Conservation (phyloP, 2,888 invertebrate species). For the Carterocephalus palaemon region DNA sequence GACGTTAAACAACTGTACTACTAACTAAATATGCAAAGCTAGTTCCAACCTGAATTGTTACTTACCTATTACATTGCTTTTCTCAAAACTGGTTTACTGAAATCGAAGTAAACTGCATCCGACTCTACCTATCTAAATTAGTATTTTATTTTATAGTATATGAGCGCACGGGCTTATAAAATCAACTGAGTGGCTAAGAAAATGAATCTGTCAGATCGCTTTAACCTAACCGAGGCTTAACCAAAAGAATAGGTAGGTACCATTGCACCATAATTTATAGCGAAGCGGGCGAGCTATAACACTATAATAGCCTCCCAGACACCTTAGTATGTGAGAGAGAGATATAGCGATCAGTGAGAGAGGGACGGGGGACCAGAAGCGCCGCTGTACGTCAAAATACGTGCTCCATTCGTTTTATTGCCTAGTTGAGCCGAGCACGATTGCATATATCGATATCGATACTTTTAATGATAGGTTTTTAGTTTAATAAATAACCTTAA, state of each 20-base stretch:
- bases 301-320: conserved; percentile 74
- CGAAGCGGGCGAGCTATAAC: conserved; percentile 60
- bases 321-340: conserved; percentile 56
- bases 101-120: no score
- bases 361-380: conserved; percentile 69
- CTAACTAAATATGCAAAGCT: no score
- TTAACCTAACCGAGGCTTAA: conserved; percentile 49
- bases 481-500: no score
- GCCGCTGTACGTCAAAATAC: conserved; percentile 79
- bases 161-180: conserved; percentile 15
- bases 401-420: conserved; percentile 79
- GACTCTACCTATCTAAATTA: no score
- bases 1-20: no score
- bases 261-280: conserved; percentile 76
- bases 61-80: no score
- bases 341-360: conserved; percentile 49
- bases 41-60: no score
- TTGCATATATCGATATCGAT: conserved; percentile 50
- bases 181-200: conserved; percentile 34
- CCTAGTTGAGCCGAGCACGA: conserved; percentile 44
- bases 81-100: no score
- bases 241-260: conserved; percentile 69
- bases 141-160: no score
- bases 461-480: no score
- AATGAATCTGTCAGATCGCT: conserved; percentile 58